These are phyloP conservation scores for Echinarachnius parma DNA, from an alignment of 53 echinoderm and acorn worm genomes.

Conservation along the genomic window DNA sequence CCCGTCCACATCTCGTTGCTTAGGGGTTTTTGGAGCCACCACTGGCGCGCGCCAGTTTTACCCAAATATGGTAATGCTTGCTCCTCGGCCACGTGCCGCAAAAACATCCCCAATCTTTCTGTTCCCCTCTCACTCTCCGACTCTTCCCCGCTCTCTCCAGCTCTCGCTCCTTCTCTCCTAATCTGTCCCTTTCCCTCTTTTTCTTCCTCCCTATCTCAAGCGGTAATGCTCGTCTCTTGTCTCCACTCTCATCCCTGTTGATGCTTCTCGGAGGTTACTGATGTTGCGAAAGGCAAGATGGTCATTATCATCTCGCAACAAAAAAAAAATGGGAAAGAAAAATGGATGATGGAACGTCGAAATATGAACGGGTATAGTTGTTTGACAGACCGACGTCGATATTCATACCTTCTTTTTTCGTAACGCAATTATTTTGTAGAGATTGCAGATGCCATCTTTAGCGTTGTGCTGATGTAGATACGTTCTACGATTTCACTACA, in stretches of 20 bases:
- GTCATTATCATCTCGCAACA: slow-evolving; percentile 14
- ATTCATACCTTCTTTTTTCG: slow-evolving; percentile 31
- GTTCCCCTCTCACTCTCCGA: neutral
- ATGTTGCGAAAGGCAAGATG: slow-evolving; percentile 20
- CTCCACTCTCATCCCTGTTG: neutral
- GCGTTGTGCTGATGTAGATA: slow-evolving; percentile 34
- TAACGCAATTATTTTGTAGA: slow-evolving; percentile 37
- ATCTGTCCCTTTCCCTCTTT: neutral
- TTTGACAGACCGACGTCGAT: slow-evolving; percentile 26
- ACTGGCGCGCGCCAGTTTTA: slow-evolving; percentile 51
- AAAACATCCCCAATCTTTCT: slow-evolving; percentile 25
- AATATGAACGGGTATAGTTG: slow-evolving; percentile 10
- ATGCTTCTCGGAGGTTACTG: slow-evolving; percentile 18
- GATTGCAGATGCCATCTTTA: slow-evolving; percentile 43
- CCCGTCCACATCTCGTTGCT: too few species aligned
- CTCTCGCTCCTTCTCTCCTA: neutral
- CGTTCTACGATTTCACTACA: slow-evolving; percentile 19
- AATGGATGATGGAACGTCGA: too few species aligned
- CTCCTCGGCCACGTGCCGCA: slow-evolving; percentile 40
- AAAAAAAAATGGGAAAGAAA: slow-evolving; percentile 17
- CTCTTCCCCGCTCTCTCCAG: slow-evolving; percentile 5
- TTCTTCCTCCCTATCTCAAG: neutral
- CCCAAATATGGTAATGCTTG: slow-evolving; percentile 44
- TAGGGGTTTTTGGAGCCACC: slow-evolving; percentile 47
- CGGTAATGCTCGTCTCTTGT: neutral